These are phyloP conservation scores for Falco peregrinus DNA, from an alignment of 2,797 vertebrate species.

Conservation along the genomic window DNA sequence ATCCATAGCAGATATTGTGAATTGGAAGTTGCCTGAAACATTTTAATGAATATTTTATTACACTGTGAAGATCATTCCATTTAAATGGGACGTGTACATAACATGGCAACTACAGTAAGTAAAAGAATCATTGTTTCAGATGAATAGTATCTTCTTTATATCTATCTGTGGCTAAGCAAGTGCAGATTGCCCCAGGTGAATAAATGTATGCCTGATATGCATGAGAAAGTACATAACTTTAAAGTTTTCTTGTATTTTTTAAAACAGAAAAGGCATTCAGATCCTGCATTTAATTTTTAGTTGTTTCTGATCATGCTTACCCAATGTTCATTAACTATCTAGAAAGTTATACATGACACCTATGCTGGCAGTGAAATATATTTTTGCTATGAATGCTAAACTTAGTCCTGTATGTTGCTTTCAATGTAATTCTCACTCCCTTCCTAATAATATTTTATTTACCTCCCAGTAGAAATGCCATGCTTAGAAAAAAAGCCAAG, in stretches of 20 bases:
- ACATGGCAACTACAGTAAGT: neutral
- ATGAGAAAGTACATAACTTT: neutral
- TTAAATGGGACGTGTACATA: slow-evolving; percentile 47
- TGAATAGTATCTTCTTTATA: slow-evolving; percentile 13
- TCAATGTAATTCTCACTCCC: neutral
- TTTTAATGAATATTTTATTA: slow-evolving; percentile 74
- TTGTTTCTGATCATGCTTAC: neutral
- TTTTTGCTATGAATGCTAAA: neutral
- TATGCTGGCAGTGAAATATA: neutral
- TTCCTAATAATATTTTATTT: neutral
- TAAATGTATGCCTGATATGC: neutral
- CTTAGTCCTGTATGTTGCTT: neutral
- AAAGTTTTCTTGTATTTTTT: neutral
- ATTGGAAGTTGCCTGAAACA: slow-evolving; percentile 36
- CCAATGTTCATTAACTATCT: neutral
- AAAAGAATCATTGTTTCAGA: slow-evolving; percentile 55
- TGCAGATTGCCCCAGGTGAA: neutral
- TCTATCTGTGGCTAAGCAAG: neutral
- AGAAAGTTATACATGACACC: accelerated
- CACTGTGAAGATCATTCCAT: neutral
- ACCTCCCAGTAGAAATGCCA: neutral
- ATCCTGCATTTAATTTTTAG: neutral
- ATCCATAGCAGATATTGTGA: slow-evolving; percentile 18
- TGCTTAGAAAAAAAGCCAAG: neutral
- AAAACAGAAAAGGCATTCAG: neutral